phyloP scores from a whole-genome alignment of 1,140 invertebrate genomes.

The Colletes latitarsis region DNA sequence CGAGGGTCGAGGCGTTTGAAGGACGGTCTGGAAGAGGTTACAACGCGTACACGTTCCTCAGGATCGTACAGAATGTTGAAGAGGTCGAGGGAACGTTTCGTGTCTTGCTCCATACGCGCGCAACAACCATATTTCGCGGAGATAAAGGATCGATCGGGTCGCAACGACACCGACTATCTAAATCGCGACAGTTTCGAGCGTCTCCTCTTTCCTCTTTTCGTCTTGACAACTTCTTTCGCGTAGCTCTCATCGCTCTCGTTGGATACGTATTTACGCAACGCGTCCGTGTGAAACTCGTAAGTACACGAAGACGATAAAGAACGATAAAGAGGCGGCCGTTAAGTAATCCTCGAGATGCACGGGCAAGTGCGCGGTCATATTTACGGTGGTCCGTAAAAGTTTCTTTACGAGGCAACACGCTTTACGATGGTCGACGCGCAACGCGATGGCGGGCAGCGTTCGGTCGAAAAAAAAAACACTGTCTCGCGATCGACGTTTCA shows the following conservation, averaged over 20 bases:
- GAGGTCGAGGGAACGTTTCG: background rate
- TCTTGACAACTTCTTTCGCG: background rate
- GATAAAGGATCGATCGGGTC: conserved; percentile 5
- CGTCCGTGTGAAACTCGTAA: background rate
- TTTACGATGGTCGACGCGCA: conserved; percentile 9
- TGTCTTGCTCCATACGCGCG: background rate
- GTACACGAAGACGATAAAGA: conserved; percentile 12
- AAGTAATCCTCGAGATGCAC: conserved; percentile 47
- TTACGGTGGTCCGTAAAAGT: conserved; percentile 65
- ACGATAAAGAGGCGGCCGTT: conserved; percentile 36
- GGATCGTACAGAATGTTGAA: too few species aligned
- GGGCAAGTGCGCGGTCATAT: conserved; percentile 52
- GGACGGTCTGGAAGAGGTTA: too few species aligned
- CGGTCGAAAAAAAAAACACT: background rate
- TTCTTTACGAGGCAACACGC: conserved; percentile 49
- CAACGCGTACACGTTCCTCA: background rate
- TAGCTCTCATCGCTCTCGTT: background rate
- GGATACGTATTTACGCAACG: conserved; percentile 5
- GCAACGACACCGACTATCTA: background rate
- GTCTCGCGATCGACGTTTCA: conserved; percentile 4
- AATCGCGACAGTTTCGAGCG: background rate
- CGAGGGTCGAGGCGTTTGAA: too few species aligned
- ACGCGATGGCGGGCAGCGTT: background rate
- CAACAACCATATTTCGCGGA: background rate
- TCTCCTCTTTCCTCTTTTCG: background rate